Base-by-base conservation (phyloP, 2,797 vertebrate genomes). In the Psittacula derbiana region DNA sequence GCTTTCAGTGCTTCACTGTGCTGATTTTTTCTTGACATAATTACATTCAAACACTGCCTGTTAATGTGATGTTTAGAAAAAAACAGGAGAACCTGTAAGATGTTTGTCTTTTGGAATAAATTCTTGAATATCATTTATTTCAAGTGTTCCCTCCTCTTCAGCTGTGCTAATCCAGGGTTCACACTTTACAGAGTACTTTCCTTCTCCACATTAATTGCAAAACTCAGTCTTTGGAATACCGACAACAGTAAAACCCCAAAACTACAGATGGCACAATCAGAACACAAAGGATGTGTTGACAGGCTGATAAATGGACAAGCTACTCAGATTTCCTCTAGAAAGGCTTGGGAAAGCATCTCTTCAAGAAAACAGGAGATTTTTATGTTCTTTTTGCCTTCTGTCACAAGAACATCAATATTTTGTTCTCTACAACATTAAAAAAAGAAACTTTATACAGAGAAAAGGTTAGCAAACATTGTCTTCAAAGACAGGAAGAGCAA, bases 181-280 rank as follows among this genome's bases (percentile, higher is more conserved):
- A 19, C 1, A 1, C 74, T 36, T 47, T 86, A 16, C 8, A 73
- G 41, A 57, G 11, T 53, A 18, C 4, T 89, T 27, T 21, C 5
- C 12, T 76, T 66, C 66, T 73, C 36, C 55, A 88, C 66, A 62
- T 50, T 93, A 69, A 27, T 72, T 58, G 28, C 53, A 80, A 92
- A 75, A 69, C 10, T 28, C 33, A 28, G 2, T 43, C 49, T 91
- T 55, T 88, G 62, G 70, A 86, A 90, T 86, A 61, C 18, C 73
- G 90, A 65, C 62, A 92, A 72, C 76, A 70, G 50, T 72, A 75
- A 96, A 94, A 81, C 17, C 43, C 36, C 36, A 21, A 78, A 86
- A 86, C 11, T 83, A 53, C 87, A 84, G 52, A 91, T 92, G 91
- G 38, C 25, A 88, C 66, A 82, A 81, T 88, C 94, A 86, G 33